A percentile compares a stretch with the other conserved stretches of the same genome.
These are phyloP conservation scores for Pithys albifrons DNA, from an alignment of 2,113 vertebrate species.

Conservation along the genomic window DNA sequence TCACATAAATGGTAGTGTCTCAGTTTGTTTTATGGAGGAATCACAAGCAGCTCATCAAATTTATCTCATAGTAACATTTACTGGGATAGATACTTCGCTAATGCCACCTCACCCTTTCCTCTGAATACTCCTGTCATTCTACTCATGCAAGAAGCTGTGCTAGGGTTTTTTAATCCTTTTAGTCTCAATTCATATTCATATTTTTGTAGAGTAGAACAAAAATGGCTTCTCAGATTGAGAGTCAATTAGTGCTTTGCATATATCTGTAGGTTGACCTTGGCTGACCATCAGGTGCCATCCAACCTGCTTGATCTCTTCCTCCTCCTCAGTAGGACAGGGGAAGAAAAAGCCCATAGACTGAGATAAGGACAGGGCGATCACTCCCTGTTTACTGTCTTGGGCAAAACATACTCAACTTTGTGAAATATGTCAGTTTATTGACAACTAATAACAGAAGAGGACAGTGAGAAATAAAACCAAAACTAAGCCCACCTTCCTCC, in stretches of 20 bases:
- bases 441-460: not conserved
- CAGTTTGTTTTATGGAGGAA: not conserved
- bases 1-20: not conserved
- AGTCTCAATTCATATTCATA: not conserved
- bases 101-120: not conserved
- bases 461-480: not conserved
- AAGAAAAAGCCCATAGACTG: not conserved
- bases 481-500: not conserved
- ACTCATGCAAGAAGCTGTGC: not conserved
- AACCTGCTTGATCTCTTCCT: not conserved
- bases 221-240: not conserved
- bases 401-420: not conserved
- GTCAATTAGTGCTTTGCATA: not conserved
- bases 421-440: not conserved
- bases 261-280: not conserved
- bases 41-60: not conserved
- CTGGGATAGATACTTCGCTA: not conserved
- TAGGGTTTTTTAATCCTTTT: not conserved
- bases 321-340: not conserved
- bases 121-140: not conserved
- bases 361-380: not conserved
- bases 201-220: not conserved
- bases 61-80: not conserved
- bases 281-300: not conserved
- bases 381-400: not conserved